Base-by-base conservation (phyloP, 2,113 vertebrate species). In the Odontophorus gujanensis region DNA sequence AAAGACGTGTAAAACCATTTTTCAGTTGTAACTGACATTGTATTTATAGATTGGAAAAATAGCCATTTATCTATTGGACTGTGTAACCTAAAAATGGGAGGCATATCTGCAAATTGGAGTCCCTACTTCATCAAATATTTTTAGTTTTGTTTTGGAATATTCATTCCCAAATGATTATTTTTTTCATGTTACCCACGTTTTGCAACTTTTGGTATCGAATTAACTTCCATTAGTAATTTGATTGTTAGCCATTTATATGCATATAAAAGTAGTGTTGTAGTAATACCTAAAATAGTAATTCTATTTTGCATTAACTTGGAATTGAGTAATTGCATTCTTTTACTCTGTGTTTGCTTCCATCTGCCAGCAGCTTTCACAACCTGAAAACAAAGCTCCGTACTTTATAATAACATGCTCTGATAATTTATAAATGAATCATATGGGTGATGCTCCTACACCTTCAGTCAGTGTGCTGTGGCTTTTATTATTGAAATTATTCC, bases 311-410 rank as follows among this genome's bases (percentile, higher is more conserved):
- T 65, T 48, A 28, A 69, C 79, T 90, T 72, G 75, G 48, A 73
- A 34, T 43, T 36, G 34, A 77, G 28, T 66, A 55, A 65, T 78
- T 89, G 58, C 28, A 65, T 92, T 75, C 80, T 28, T n/a, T 21
- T 16, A 5, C 92, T 93, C 21, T 79, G 3, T 38, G 71, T 77
- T 62, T 75, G 17, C 13, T 51, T 81, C n/a, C 42, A 53, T 36
- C 63, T 83, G 7, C 65, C 95, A 87, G 63, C 34, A 86, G 87
- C 66, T 66, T 84, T 96, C 59, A 79, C 22, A 83, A 19, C 21
- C 53, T 92, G 74, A 47, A 66, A 73, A 92, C 53, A 85, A 62
- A 81, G 28, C 53, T 85, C 73, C 65, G 55, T 10, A 40, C 25
- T 32, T 87, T 55, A 28, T 63, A n/a, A 69, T 63, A 88, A 65